These are phyloP conservation scores for Halyomorpha halys DNA, from an alignment of 1,140 invertebrate species.

Conservation along the genomic window DNA sequence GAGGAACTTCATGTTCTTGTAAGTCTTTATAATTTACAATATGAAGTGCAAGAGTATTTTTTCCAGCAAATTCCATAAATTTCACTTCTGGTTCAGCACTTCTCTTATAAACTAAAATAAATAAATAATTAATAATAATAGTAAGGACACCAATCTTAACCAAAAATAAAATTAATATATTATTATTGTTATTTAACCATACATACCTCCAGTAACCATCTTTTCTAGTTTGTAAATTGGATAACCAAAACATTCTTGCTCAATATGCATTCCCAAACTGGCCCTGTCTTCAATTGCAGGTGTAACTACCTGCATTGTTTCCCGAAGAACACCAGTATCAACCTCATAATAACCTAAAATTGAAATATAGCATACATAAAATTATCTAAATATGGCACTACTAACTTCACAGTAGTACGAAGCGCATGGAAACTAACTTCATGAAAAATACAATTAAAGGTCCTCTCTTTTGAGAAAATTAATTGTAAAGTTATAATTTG, in stretches of 20 bases:
- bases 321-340: conserved; percentile 61
- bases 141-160: not conserved
- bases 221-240: conserved; percentile 65
- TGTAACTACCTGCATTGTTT: conserved; percentile 62
- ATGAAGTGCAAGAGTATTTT: conserved; percentile 56
- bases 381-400: no score
- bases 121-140: conserved; percentile 1
- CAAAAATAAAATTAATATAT: not conserved
- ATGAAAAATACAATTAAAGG: no score
- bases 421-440: no score
- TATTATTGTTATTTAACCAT: no score
- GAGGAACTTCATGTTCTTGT: conserved; percentile 29
- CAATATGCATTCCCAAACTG: conserved; percentile 55
- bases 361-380: no score
- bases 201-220: conserved; percentile 43
- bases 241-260: conserved; percentile 54
- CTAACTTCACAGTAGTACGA: no score
- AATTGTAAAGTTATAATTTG: no score
- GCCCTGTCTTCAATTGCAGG: conserved; percentile 58
- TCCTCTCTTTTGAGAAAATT: no score
- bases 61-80: conserved; percentile 66
- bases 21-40: conserved; percentile 56
- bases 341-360: conserved; percentile 67
- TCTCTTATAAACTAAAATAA: conserved; percentile 54
- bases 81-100: conserved; percentile 46